Evolutionary conservation across 1,140 invertebrate genomes (phyloP), one percentile per base, ranked within the genome.

Genomic region (Conopomorpha cramerella): DNA sequence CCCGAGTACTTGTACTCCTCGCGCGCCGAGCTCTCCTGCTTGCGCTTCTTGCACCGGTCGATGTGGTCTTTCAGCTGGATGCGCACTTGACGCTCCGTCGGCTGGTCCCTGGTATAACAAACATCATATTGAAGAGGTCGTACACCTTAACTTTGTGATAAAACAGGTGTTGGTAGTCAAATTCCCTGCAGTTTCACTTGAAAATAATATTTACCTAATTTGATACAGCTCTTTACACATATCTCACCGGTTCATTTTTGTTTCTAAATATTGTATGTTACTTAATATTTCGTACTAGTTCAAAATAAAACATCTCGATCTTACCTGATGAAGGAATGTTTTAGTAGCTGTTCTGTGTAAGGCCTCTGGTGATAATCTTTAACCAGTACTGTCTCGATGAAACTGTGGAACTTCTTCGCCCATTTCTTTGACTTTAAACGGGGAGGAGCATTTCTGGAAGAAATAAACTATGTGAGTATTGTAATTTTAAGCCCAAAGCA

Each of bases 61-160:
- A 99, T 98, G 73, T 99, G 96, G 76, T 99, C 98, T 79, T 99
- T 99, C 15, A 99, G 86, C 64, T 99, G 95, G 78, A 97, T 98
- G 58, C 96, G 84, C 29, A 98, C 95, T 83, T 99, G 95, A 52
- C 95, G 81, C 74, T 99, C 97, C 38, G 95, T 97, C 1, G 96
- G 95, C 77, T 99, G 95, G 80, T 99, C 97, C 59, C 82, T 83
- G 49, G n/a, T n/a, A n/a, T n/a, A n/a, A n/a, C n/a, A n/a, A n/a
- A n/a, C n/a, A n/a, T n/a, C n/a, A n/a, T n/a, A n/a, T n/a, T n/a
- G n/a, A n/a, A n/a, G n/a, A n/a, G n/a, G n/a, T n/a, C n/a, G n/a
- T n/a, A n/a, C n/a, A n/a, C n/a, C n/a, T n/a, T n/a, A n/a, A n/a
- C n/a, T n/a, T n/a, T n/a, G n/a, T n/a, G n/a, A n/a, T n/a, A n/a